Base-by-base conservation (phyloP, 2,797 vertebrate genomes). In the Gallinago nigripennis region DNA sequence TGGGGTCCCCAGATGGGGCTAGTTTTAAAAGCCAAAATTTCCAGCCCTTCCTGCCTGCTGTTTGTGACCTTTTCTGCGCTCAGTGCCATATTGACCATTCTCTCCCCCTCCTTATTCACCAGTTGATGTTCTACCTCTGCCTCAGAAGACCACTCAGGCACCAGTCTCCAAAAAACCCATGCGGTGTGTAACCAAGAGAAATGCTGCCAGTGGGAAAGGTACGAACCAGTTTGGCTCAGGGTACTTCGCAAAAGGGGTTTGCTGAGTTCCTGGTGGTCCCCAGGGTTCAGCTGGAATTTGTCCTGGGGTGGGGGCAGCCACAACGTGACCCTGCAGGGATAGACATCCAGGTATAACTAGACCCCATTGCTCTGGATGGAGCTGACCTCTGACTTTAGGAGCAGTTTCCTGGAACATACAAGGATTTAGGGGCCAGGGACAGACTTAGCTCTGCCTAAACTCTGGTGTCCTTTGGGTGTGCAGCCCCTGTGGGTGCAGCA, bases 81-180 rank as follows among this genome's bases (percentile, higher is more conserved):
- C 11, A 1, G 18, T 28, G 50, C 19, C 27, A 7, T 8, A 3
- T 7, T 88, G 33, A 95, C 16, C 14, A 30, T 28, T 30, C n/a
- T 79, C 37, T 84, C 83, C 51, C 65, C 9, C 37, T 92, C 48
- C n/a, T 65, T 31, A 18, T 27, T 37, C 63, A 27, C 23, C 73
- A 97, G 96, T 25, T 11, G 95, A 96, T 41, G 51, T 15, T 53
- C 58, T 95, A n/a, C 82, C 94, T 88, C 43, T 54, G 73, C 41
- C 90, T 61, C 37, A 3, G 1, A 77, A 53, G 60, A 63, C 70
- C 51, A 88, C 92, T 2, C 56, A 45, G 33, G 28, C 58, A 27
- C 43, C 81, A 0, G 5, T 19, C 51, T 25, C 83, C 81, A 86
- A 17, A 78, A 95, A 66, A 35, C 70, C 88, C 1, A 0, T 4